A percentile compares a stretch with the other conserved stretches of the same genome.
These are phyloP conservation scores for Sylvicapra grimmia DNA, from an alignment of 2,113 vertebrate genomes.

Conservation along the genomic window DNA sequence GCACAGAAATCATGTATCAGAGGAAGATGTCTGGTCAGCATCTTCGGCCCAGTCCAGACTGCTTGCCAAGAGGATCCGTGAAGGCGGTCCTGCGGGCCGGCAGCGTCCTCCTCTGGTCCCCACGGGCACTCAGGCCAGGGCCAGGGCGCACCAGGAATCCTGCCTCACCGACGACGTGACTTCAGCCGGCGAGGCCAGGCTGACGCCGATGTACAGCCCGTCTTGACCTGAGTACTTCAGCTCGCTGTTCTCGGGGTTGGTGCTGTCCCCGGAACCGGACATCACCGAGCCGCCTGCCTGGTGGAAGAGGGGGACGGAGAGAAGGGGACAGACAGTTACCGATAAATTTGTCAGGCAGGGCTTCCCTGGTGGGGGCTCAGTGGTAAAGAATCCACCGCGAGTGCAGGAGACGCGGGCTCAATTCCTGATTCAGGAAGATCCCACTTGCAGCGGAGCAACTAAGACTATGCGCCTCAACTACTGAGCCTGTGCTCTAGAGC, in stretches of 20 bases:
- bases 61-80: neutral
- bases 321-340: neutral
- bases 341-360: neutral
- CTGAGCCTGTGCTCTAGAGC: neutral
- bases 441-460: neutral
- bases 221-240: constrained; percentile 95
- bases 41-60: neutral
- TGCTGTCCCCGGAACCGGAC: constrained; percentile 85
- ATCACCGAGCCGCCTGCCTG: constrained; percentile 89
- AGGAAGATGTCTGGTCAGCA: constrained; percentile 71
- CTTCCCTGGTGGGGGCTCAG: neutral
- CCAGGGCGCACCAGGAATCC: constrained; percentile 95
- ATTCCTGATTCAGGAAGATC: neutral
- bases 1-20: constrained; percentile 66
- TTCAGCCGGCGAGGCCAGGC: constrained; percentile 87
- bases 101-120: constrained; percentile 3
- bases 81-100: neutral
- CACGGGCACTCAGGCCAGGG: constrained; percentile 86
- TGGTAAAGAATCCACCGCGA: neutral
- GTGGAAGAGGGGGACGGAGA: neutral
- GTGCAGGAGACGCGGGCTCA: neutral
- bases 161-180: constrained; percentile 88
- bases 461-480: neutral
- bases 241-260: constrained; percentile 82
- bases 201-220: constrained; percentile 89